Evolutionary conservation across 2,113 vertebrate genomes (phyloP).

Genomic region (Phrynocephalus versicolor): DNA sequence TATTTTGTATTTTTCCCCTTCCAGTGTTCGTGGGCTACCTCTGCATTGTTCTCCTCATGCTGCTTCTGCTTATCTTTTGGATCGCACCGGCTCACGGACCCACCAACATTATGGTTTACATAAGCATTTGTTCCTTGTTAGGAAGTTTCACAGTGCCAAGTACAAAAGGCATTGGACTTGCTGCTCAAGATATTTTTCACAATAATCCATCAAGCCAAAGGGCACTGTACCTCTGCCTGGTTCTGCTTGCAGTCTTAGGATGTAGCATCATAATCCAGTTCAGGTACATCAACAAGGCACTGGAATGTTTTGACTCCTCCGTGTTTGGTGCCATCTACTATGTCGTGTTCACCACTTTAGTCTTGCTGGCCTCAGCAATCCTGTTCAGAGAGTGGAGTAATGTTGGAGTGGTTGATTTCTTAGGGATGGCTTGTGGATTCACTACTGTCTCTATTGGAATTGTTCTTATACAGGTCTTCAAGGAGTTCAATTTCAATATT

Average conservation of each 20-base stretch:
- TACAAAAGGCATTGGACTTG: constrained; percentile 94
- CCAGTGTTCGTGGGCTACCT: constrained; percentile 89
- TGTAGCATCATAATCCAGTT: constrained; percentile 93
- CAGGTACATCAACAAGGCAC: constrained; percentile 92
- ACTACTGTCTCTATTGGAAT: constrained; percentile 89
- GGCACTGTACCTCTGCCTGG: constrained; percentile 83
- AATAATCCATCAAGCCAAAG: constrained; percentile 76
- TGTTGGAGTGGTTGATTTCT: constrained; percentile 82
- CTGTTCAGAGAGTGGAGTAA: constrained; percentile 94
- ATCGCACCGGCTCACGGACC: constrained; percentile 86
- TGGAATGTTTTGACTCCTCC: constrained; percentile 90
- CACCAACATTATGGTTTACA: constrained; percentile 95
- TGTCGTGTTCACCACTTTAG: constrained; percentile 89
- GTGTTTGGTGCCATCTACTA: constrained; percentile 95
- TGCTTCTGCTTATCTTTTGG: constrained; percentile 89
- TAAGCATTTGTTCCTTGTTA: constrained; percentile 92
- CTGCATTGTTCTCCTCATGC: constrained; percentile 84
- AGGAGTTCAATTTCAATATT: constrained; percentile 85
- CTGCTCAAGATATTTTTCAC: constrained; percentile 84
- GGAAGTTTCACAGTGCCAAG: constrained; percentile 96
- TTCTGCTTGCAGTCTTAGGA: constrained; percentile 84
- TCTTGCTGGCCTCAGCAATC: constrained; percentile 89
- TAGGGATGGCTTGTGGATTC: constrained; percentile 90
- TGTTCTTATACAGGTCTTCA: constrained; percentile 88
- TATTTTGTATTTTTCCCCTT: constrained; percentile 61